These are phyloP conservation scores for Megaleporinus macrocephalus DNA, from an alignment of 2,113 vertebrate species.

Conservation along the genomic window DNA sequence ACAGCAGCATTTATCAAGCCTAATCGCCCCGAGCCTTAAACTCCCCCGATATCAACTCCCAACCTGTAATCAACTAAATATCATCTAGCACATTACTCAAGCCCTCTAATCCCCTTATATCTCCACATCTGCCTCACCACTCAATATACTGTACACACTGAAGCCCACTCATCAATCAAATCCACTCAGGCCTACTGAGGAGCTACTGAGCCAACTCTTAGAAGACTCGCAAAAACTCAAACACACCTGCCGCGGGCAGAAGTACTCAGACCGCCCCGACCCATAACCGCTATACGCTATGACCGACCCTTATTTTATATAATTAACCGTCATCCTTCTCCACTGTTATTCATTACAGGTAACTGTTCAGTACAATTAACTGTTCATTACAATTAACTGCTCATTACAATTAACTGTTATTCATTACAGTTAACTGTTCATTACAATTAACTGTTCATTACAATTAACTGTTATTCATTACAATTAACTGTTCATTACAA, in stretches of 20 bases:
- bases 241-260: neutral
- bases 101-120: conserved; percentile 2
- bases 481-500: no score
- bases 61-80: conserved; percentile 26
- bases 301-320: no score
- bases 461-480: no score
- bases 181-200: neutral
- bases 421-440: no score
- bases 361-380: neutral
- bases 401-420: no score
- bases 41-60: conserved; percentile 34
- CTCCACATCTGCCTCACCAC: neutral
- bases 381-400: no score
- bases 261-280: neutral
- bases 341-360: no score
- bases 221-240: neutral
- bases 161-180: neutral
- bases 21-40: conserved; percentile 34
- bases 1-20: conserved; percentile 48
- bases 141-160: neutral
- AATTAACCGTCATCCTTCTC: no score
- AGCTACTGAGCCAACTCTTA: neutral
- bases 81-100: conserved; percentile 22
- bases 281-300: no score
- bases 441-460: no score